These are phyloP conservation scores for Iselma pallidipennis DNA, from an alignment of 2,888 invertebrate genomes.

Conservation along the genomic window DNA sequence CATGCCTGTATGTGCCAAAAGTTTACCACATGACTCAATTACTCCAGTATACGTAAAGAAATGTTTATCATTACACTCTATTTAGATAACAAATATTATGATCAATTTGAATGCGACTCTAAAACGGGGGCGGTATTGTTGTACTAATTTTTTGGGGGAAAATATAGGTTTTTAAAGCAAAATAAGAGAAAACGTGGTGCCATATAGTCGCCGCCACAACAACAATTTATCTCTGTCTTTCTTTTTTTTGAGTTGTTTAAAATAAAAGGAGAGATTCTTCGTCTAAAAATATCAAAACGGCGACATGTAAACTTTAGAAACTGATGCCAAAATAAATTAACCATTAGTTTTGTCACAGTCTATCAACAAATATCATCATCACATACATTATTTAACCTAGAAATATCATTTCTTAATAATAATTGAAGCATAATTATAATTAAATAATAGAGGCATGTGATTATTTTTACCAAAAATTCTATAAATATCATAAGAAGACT, in stretches of 20 bases:
- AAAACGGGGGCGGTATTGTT: no score
- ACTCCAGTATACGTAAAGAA: background rate
- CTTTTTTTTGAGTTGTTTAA: conserved; percentile 26
- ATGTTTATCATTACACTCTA: background rate
- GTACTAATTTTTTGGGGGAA: no score
- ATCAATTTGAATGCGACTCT: background rate
- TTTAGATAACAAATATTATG: background rate
- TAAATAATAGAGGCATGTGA: no score
- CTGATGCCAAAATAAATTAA: conserved; percentile 24
- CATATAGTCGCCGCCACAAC: background rate
- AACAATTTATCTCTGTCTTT: background rate
- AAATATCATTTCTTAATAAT: no score
- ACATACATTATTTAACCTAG: background rate
- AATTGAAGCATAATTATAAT: no score
- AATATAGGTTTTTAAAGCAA: background rate
- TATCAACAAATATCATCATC: background rate
- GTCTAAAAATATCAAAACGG: conserved; percentile 31
- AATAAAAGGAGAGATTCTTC: conserved; percentile 28
- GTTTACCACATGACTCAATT: conserved; percentile 4
- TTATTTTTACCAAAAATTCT: no score
- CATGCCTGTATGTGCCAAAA: conserved; percentile 15
- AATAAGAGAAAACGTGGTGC: background rate
- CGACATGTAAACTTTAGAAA: conserved; percentile 22
- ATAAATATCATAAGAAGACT: background rate
- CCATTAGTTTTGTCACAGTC: conserved; percentile 3